Conservation (phyloP, 2,113 vertebrate genomes). For the Crotalus horridus region DNA sequence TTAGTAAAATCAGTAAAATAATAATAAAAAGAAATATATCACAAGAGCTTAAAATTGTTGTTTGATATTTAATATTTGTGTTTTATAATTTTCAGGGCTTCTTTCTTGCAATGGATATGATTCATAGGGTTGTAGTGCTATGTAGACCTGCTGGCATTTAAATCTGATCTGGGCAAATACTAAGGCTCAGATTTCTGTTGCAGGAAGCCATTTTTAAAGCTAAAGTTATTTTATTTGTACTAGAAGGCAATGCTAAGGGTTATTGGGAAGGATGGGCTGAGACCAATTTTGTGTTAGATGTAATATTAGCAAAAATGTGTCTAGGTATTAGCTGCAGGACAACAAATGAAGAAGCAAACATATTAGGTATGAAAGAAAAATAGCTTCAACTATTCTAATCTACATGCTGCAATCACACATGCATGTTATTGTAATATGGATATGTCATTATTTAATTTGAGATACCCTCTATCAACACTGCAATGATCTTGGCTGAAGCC, state of each 20-base stretch:
- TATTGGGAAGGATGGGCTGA: not conserved
- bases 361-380: fast-evolving
- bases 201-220: not conserved
- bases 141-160: not conserved
- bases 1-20: not conserved
- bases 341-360: not conserved
- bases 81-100: not conserved
- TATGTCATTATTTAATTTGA: not conserved
- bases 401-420: not conserved
- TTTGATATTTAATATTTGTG: not conserved
- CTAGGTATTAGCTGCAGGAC: not conserved
- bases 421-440: not conserved
- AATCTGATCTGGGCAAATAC: not conserved
- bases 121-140: not conserved
- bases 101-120: not conserved
- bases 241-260: not conserved
- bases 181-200: not conserved
- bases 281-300: slow-evolving; percentile 9
- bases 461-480: not conserved
- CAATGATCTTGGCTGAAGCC: too few relatives aligned
- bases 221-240: slow-evolving; percentile 10
- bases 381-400: not conserved
- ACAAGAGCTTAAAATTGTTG: not conserved
- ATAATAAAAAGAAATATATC: not conserved
- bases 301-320: slow-evolving; percentile 16